phyloP scores from a whole-genome alignment of 2,113 vertebrate genomes.

The Colaptes auratus region DNA sequence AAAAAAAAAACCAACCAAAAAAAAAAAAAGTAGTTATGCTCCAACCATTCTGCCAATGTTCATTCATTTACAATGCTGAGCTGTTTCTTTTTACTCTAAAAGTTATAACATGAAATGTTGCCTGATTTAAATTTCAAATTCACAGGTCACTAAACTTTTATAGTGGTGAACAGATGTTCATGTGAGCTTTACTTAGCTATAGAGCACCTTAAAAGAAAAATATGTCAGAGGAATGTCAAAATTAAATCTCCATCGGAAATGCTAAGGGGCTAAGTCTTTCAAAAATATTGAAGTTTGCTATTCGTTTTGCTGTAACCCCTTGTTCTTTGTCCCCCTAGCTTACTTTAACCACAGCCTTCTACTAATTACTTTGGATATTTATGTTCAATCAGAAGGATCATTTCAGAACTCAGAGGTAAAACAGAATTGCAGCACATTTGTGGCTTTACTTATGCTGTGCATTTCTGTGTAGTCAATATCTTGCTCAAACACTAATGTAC shows the following conservation, averaged over 20 bases:
- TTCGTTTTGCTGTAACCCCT: background rate
- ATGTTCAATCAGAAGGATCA: background rate
- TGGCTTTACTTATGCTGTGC: background rate
- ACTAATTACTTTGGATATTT: background rate
- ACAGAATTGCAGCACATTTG: background rate
- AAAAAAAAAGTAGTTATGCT: background rate
- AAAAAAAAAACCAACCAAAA: background rate
- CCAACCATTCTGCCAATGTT: background rate
- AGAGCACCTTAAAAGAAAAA: constrained; percentile 52
- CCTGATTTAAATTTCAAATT: constrained; percentile 78
- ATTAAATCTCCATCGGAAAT: constrained; percentile 52
- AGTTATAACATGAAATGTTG: constrained; percentile 61
- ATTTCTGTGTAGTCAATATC: background rate
- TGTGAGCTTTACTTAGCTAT: constrained; percentile 54
- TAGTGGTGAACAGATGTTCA: constrained; percentile 67
- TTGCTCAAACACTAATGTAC: background rate
- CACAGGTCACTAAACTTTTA: constrained; percentile 65
- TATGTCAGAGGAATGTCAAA: constrained; percentile 40
- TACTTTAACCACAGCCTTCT: background rate
- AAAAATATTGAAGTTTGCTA: background rate
- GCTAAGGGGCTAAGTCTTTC: background rate
- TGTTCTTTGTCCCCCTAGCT: background rate
- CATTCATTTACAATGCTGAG: constrained; percentile 26
- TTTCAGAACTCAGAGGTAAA: background rate
- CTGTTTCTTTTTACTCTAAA: constrained; percentile 68